Evolutionary conservation across 2,113 vertebrate genomes (phyloP).

Genomic region (Boleophthalmus pectinirostris): DNA sequence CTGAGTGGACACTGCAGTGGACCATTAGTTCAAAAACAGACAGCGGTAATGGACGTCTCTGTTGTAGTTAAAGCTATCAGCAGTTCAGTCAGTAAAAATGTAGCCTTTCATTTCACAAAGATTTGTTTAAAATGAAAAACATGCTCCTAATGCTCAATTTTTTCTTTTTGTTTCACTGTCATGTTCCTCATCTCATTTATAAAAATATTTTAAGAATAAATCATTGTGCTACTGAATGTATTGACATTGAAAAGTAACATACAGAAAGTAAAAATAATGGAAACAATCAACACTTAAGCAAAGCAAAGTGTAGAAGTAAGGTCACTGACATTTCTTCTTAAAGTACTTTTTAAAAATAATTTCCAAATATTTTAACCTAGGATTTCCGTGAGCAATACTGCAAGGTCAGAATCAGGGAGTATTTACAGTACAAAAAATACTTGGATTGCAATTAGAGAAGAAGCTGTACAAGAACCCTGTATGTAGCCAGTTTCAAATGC

Average conservation of each 20-base stretch:
- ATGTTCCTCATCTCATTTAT: neutral
- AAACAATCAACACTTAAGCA: too few relatives aligned
- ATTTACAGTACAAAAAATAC: too few relatives aligned
- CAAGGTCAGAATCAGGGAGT: too few relatives aligned
- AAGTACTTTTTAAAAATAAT: too few relatives aligned
- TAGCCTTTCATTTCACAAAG: neutral
- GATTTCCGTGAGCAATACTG: too few relatives aligned
- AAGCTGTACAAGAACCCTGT: neutral
- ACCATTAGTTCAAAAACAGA: slow-evolving; percentile 34
- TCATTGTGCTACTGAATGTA: neutral
- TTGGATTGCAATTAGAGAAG: too few relatives aligned
- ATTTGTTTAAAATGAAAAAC: neutral
- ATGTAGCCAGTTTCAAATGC: neutral
- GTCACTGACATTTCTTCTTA: too few relatives aligned
- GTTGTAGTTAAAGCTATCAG: neutral
- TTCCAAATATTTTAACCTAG: too few relatives aligned
- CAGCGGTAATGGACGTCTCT: slow-evolving; percentile 19
- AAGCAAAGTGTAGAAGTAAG: too few relatives aligned
- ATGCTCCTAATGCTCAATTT: neutral
- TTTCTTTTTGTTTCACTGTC: neutral
- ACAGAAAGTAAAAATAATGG: too few relatives aligned
- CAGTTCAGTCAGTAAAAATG: neutral
- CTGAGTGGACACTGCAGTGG: slow-evolving; percentile 24
- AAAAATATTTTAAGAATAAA: neutral
- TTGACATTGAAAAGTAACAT: neutral